These are phyloP conservation scores for Hemaris fuciformis DNA, from an alignment of 2,888 invertebrate species.

Conservation along the genomic window DNA sequence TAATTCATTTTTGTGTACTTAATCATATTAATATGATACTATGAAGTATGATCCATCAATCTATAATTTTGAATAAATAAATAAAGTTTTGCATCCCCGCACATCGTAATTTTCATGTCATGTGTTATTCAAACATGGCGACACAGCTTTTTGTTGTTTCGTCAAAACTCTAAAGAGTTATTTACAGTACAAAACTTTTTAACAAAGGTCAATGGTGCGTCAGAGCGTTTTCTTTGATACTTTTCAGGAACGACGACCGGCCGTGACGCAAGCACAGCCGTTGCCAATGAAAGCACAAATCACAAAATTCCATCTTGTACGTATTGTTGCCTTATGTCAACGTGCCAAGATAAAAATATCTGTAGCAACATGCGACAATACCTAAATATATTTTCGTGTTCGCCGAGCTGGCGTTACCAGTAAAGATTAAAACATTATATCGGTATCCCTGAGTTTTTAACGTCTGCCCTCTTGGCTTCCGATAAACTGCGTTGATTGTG, in stretches of 20 bases:
- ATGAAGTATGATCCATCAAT: no score
- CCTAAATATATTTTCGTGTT: constrained; percentile 25
- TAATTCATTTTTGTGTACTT: no score
- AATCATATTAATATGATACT: no score
- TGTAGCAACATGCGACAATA: constrained; percentile 40
- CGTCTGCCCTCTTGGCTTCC: constrained; percentile 45
- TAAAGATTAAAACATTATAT: constrained; percentile 45
- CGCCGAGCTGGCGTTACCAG: constrained; percentile 33
- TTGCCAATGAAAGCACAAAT: constrained; percentile 50
- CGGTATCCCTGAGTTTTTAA: constrained; percentile 56
- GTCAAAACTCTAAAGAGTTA: not conserved
- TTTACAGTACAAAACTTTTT: not conserved
- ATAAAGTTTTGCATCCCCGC: not conserved
- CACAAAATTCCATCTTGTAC: constrained; percentile 36
- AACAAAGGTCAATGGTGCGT: constrained; percentile 48
- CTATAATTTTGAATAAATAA: no score
- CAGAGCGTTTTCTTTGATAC: constrained; percentile 42
- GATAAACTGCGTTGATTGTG: constrained; percentile 60
- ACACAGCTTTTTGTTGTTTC: not conserved
- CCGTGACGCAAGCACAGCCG: constrained; percentile 53
- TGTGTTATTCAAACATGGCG: not conserved
- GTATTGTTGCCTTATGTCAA: constrained; percentile 35
- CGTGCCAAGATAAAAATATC: constrained; percentile 54
- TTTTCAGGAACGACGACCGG: constrained; percentile 65
- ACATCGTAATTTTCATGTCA: not conserved